Conservation (phyloP, 2,113 vertebrate species). For the Amblyornis subalaris region DNA sequence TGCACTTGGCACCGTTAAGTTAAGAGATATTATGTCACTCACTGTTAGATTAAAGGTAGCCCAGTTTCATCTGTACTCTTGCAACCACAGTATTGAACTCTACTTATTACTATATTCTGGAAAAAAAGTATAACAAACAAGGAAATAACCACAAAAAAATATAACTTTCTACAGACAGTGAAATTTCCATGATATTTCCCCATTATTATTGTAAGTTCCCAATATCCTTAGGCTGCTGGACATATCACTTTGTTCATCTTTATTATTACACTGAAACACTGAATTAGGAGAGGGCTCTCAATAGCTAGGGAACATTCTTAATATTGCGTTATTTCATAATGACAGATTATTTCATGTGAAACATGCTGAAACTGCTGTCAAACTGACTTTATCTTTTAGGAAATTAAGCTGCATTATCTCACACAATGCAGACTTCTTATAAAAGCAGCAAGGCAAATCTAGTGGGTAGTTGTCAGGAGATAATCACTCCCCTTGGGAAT, state of each 20-base stretch:
- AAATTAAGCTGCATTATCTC: constrained; percentile 67
- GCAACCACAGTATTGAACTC: neutral
- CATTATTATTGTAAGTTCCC: neutral
- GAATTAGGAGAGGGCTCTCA: neutral
- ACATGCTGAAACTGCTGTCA: constrained; percentile 64
- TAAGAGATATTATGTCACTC: neutral
- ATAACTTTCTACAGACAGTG: neutral
- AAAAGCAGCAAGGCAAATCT: constrained; percentile 52
- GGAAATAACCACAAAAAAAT: neutral
- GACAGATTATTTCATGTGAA: constrained; percentile 47
- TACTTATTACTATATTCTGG: neutral
- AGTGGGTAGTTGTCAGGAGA: constrained; percentile 49
- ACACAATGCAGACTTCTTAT: constrained; percentile 57
- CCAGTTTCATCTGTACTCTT: neutral
- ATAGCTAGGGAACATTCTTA: constrained; percentile 18
- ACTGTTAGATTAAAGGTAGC: neutral
- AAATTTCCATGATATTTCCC: neutral
- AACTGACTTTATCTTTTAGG: constrained; percentile 57
- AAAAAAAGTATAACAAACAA: neutral
- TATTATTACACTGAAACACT: neutral
- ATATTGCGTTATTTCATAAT: constrained; percentile 22
- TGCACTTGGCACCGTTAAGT: neutral
- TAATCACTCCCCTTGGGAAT: constrained; percentile 67
- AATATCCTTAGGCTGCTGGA: neutral
- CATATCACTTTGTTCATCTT: neutral